These are phyloP conservation scores for Nineta flava DNA, from an alignment of 2,888 invertebrate species.

Conservation along the genomic window DNA sequence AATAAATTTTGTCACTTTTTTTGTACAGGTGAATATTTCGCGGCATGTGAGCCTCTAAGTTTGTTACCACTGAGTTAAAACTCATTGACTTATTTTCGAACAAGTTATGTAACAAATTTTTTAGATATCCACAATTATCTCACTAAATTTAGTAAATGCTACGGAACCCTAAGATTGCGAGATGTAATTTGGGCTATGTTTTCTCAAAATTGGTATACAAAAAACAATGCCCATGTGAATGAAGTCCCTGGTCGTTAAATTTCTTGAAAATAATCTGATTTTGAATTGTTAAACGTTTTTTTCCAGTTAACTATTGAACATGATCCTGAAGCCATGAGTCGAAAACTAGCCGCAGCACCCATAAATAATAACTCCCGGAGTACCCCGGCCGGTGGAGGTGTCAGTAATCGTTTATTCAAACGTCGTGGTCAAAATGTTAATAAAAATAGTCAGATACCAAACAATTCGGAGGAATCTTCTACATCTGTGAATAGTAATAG, in stretches of 20 bases:
- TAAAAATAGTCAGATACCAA: constrained; percentile 28
- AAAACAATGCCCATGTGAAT: not conserved
- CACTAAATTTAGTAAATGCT: constrained; percentile 10
- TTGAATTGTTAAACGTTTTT: not conserved
- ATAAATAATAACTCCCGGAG: constrained; percentile 12
- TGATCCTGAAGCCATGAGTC: constrained; percentile 58
- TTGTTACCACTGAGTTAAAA: too few species aligned
- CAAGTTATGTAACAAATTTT: too few species aligned
- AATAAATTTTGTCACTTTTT: too few species aligned
- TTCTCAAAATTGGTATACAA: too few species aligned
- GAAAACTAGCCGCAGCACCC: constrained; percentile 23
- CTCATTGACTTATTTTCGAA: too few species aligned
- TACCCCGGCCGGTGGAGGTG: constrained; percentile 10
- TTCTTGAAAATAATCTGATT: not conserved
- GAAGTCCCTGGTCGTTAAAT: not conserved
- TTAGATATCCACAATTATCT: constrained; percentile 5
- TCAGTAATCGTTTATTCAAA: constrained; percentile 27
- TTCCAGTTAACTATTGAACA: constrained; percentile 74
- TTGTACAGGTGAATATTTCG: too few species aligned
- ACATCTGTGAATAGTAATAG: constrained; percentile 18
- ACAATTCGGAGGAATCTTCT: constrained; percentile 14
- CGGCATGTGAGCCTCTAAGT: too few species aligned
- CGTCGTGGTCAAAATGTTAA: constrained; percentile 39
- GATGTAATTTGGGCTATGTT: too few species aligned
- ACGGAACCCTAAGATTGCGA: too few species aligned